Conservation (phyloP, 2,797 vertebrate genomes). For the Coranthus polyacanthus region DNA sequence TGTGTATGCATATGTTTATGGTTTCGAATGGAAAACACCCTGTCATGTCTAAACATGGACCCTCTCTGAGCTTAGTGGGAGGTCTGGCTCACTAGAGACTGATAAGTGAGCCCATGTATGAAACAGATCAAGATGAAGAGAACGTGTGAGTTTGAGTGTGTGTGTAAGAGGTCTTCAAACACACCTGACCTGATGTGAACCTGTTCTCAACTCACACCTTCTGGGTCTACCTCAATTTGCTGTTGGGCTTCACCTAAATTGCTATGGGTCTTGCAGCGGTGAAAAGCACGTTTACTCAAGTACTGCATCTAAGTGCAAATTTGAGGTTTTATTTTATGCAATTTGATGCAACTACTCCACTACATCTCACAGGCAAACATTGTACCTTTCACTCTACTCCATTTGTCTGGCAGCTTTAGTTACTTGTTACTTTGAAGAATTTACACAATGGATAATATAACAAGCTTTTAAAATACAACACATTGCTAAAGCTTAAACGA, state of each 20-base stretch:
- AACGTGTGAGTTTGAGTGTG: constrained; percentile 2
- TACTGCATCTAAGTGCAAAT: no score
- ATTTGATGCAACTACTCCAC: no score
- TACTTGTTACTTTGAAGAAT: no score
- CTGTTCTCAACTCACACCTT: background rate
- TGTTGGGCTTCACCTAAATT: background rate
- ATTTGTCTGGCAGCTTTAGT: no score
- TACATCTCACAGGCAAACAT: no score
- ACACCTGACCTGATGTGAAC: constrained; percentile 14
- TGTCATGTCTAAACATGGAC: constrained; percentile 67
- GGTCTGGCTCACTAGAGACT: constrained; percentile 44
- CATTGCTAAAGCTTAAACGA: no score
- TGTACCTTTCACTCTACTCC: no score
- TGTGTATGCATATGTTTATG: constrained; percentile 49
- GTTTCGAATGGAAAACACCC: constrained; percentile 58
- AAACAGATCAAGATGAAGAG: constrained; percentile 14
- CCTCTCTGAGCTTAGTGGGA: constrained; percentile 49
- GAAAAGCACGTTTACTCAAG: background rate
- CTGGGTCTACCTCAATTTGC: background rate
- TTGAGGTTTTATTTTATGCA: no score
- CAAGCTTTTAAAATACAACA: no score
- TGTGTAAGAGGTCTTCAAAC: constrained; percentile 9
- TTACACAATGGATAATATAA: no score
- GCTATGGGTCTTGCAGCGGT: background rate
- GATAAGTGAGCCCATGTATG: constrained; percentile 25